A percentile compares a stretch with the other conserved stretches of the same genome.
Evolutionary conservation across 2,888 invertebrate genomes (phyloP).

Genomic region (Xanthia icteritia): DNA sequence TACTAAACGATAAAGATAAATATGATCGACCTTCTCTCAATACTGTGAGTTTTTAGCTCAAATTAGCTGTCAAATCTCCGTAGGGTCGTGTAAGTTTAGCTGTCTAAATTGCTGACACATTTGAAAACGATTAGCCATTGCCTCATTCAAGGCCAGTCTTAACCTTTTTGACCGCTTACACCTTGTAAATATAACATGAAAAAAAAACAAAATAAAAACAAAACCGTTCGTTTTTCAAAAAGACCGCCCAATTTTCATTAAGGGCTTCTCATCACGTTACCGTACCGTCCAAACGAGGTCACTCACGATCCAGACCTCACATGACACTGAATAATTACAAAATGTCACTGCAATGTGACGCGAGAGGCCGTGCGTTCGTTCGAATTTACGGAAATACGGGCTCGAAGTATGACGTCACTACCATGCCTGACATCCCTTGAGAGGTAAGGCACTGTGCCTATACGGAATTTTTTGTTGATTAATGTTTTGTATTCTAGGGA

Average conservation of each 20-base stretch:
- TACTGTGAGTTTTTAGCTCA: not conserved
- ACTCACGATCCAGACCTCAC: slow-evolving; percentile 35
- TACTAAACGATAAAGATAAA: not conserved
- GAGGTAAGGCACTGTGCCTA: not conserved
- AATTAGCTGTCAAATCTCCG: not conserved
- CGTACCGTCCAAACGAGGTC: slow-evolving; percentile 46
- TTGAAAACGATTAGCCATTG: not conserved
- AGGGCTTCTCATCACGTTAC: slow-evolving; percentile 13
- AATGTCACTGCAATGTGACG: slow-evolving; percentile 42
- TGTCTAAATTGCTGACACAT: not conserved
- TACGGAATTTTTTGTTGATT: slow-evolving; percentile 5
- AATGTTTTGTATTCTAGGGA: not conserved
- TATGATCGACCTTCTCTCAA: not conserved
- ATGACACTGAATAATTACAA: slow-evolving; percentile 63
- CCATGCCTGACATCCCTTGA: not conserved
- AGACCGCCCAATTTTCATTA: slow-evolving; percentile 42
- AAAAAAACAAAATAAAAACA: slow-evolving; percentile 27
- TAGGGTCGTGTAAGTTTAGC: not conserved
- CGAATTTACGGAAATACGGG: slow-evolving; percentile 6
- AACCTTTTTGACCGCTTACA: not conserved
- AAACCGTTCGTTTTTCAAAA: slow-evolving; percentile 22
- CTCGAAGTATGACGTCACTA: slow-evolving; percentile 31
- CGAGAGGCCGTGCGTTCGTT: slow-evolving; percentile 19
- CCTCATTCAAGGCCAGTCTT: not conserved
- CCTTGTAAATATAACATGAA: not conserved